phyloP scores from a whole-genome alignment of 2,797 vertebrate genomes.

The Odontamblyopus rebecca region DNA sequence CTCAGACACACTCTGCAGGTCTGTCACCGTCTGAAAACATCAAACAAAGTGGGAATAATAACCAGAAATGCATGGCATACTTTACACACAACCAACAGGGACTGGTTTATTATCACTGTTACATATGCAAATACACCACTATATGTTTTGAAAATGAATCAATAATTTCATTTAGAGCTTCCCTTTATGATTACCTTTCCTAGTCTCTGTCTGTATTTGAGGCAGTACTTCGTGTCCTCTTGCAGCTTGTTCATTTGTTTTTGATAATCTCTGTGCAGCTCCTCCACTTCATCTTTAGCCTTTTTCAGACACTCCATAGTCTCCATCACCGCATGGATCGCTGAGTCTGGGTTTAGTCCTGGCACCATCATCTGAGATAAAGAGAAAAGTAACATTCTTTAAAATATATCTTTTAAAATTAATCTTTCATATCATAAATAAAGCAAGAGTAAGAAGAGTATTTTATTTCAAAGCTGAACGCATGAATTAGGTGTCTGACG shows the following conservation, averaged over 20 bases:
- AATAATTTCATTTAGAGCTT: too few relatives aligned
- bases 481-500: too few relatives aligned
- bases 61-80: too few relatives aligned
- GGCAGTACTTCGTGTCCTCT: constrained; percentile 75
- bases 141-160: too few relatives aligned
- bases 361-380: constrained; percentile 70
- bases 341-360: constrained; percentile 52
- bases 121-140: too few relatives aligned
- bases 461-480: too few relatives aligned
- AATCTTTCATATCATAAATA: too few relatives aligned
- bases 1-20: constrained; percentile 80
- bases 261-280: constrained; percentile 72
- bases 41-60: too few relatives aligned
- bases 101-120: too few relatives aligned
- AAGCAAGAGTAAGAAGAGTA: too few relatives aligned
- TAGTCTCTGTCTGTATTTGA: constrained; percentile 63
- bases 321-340: constrained; percentile 65
- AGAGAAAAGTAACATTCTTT: background rate
- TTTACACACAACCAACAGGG: too few relatives aligned
- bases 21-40: constrained; percentile 75
- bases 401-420: too few relatives aligned
- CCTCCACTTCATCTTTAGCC: constrained; percentile 76
- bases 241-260: constrained; percentile 69
- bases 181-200: constrained; percentile 30
- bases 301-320: constrained; percentile 68